Percentiles rank a stretch among this genome's conserved stretches.
Conservation (phyloP, 1,140 invertebrate species). For the Ridgeia piscesae region DNA sequence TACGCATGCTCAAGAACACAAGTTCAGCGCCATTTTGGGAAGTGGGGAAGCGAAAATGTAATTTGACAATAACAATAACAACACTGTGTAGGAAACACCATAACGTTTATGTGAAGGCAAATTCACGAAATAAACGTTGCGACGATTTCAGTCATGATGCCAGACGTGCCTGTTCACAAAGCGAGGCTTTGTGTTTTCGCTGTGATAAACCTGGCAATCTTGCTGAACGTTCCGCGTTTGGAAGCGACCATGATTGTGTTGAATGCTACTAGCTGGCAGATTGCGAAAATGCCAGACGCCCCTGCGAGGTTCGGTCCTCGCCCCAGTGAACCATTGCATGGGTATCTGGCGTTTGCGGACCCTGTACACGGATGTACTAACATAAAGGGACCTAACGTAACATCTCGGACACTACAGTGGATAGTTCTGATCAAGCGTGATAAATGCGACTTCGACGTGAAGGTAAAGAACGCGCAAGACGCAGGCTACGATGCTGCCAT, state of each 20-base stretch:
- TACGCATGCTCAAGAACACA: background rate
- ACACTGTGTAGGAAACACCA: background rate
- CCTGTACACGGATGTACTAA: background rate
- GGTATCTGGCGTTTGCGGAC: background rate
- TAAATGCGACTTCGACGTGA: background rate
- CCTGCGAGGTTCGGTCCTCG: background rate
- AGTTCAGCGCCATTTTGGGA: slow-evolving; percentile 3
- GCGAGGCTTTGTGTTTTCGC: background rate
- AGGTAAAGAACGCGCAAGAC: background rate
- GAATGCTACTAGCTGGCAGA: background rate
- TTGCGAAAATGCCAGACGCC: background rate
- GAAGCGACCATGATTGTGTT: background rate
- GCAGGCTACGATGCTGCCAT: slow-evolving; percentile 7
- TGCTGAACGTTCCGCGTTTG: background rate
- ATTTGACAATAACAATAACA: background rate
- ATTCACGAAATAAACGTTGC: background rate
- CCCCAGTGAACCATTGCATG: background rate
- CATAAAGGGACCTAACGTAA: background rate
- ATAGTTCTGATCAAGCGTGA: background rate
- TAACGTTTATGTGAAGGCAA: background rate
- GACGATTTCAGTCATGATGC: background rate
- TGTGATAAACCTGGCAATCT: background rate
- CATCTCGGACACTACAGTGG: background rate
- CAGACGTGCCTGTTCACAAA: background rate
- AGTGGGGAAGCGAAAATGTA: background rate